These are phyloP conservation scores for Isichthys henryi DNA, from an alignment of 2,113 vertebrate species.

Conservation along the genomic window DNA sequence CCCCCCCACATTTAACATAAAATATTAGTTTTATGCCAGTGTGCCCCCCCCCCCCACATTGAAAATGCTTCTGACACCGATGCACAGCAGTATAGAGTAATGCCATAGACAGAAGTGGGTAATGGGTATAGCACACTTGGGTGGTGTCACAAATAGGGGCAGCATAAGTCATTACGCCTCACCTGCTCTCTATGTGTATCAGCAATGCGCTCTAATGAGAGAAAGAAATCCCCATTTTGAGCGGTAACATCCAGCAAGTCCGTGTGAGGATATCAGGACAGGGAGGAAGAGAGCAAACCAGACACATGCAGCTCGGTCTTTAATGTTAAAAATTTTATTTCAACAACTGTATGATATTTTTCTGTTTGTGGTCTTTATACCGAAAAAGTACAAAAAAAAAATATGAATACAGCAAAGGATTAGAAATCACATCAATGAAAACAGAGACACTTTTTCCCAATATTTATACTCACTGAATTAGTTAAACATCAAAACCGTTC, in stretches of 20 bases:
- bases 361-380: slow-evolving; percentile 63
- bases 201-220: neutral
- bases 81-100: neutral
- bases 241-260: neutral
- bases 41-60: too few species aligned
- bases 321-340: slow-evolving; percentile 88
- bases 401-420: slow-evolving; percentile 72
- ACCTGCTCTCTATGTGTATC: neutral
- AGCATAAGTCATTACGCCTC: neutral
- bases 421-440: slow-evolving; percentile 85
- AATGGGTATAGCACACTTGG: neutral
- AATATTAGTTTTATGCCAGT: too few species aligned
- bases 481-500: slow-evolving; percentile 69
- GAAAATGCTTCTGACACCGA: too few species aligned
- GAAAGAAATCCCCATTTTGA: slow-evolving; percentile 2
- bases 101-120: neutral
- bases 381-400: slow-evolving; percentile 97
- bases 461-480: slow-evolving; percentile 75
- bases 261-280: neutral
- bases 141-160: neutral
- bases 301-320: slow-evolving; percentile 40
- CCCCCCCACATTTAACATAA: too few species aligned
- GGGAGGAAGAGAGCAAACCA: slow-evolving; percentile 10
- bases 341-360: slow-evolving; percentile 70
- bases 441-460: slow-evolving; percentile 64